Percentiles rank a stretch among this genome's conserved stretches.
phyloP scores from a whole-genome alignment of 2,888 invertebrate species.

The Nebria brevicollis region DNA sequence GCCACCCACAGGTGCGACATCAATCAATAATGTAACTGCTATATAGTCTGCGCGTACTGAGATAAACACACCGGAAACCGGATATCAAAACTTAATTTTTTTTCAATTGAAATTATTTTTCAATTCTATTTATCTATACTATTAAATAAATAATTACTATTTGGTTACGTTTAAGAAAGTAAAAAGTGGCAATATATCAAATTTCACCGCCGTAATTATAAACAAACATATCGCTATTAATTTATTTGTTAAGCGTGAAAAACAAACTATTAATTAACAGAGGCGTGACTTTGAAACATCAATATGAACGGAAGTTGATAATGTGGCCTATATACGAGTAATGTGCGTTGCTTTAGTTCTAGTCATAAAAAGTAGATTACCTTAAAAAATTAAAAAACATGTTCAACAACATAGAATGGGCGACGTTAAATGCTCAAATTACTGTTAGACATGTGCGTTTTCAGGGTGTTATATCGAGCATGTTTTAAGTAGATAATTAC shows the following conservation, averaged over 20 bases:
- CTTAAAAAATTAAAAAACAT: not conserved
- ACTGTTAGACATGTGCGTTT: not conserved
- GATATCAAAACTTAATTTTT: not conserved
- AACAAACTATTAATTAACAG: conserved; percentile 27
- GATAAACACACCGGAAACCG: not conserved
- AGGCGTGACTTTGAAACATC: conserved; percentile 30
- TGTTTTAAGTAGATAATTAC: not conserved
- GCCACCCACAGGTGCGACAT: conserved; percentile 16
- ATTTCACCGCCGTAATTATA: not conserved
- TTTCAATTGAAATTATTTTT: not conserved
- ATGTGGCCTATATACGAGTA: conserved; percentile 29
- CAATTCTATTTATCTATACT: not conserved
- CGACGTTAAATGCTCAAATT: not conserved
- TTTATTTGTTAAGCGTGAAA: conserved; percentile 9
- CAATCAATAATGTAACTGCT: conserved; percentile 34
- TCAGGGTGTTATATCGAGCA: not conserved
- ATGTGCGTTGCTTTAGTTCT: conserved; percentile 4
- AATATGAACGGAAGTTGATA: conserved; percentile 37
- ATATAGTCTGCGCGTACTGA: not conserved
- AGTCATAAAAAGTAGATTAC: not conserved
- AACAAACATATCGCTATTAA: not conserved
- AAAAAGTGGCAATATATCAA: not conserved
- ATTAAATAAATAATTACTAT: not conserved
- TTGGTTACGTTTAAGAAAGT: not conserved
- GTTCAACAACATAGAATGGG: not conserved